phyloP scores from a whole-genome alignment of 53 echinoderm and acorn worm genomes.

The Crossaster papposus region DNA sequence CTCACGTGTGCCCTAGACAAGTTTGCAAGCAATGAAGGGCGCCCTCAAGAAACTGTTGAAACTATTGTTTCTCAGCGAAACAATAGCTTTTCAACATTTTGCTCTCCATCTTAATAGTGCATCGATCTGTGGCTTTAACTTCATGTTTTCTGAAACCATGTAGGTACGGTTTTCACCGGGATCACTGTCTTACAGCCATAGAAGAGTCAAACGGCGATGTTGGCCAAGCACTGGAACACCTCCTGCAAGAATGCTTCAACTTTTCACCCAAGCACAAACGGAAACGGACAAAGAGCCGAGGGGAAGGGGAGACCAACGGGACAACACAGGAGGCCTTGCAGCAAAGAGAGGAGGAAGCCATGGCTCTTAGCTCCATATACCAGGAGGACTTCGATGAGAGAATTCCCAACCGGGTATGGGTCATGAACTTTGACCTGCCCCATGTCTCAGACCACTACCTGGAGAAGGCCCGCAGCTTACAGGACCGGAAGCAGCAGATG shows the following conservation, averaged over 20 bases:
- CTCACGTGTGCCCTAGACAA: too few relatives aligned
- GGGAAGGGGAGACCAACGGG: slow-evolving; percentile 10
- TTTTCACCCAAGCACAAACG: slow-evolving; percentile 17
- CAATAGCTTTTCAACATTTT: too few relatives aligned
- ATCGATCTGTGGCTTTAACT: neutral
- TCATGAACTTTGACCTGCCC: slow-evolving; percentile 68
- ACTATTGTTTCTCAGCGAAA: too few relatives aligned
- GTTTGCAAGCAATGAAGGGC: too few relatives aligned
- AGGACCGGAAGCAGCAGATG: slow-evolving; percentile 42
- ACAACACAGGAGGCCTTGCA: slow-evolving; percentile 52
- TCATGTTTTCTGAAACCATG: neutral
- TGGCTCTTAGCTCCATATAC: slow-evolving; percentile 82
- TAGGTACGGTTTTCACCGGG: slow-evolving; percentile 81
- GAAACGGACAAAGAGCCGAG: slow-evolving; percentile 47
- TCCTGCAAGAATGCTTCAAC: slow-evolving; percentile 56
- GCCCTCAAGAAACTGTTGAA: too few relatives aligned
- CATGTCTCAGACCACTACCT: slow-evolving; percentile 64
- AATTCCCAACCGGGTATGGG: slow-evolving; percentile 82
- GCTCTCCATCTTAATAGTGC: neutral
- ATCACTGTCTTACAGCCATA: slow-evolving; percentile 69
- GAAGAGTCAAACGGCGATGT: slow-evolving; percentile 73
- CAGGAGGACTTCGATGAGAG: slow-evolving; percentile 75
- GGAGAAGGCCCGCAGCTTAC: slow-evolving; percentile 35
- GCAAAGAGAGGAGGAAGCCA: slow-evolving; percentile 79
- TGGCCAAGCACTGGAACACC: slow-evolving; percentile 70